Base-by-base conservation (phyloP, 1,140 invertebrate genomes). In the Steinernema feltiae region DNA sequence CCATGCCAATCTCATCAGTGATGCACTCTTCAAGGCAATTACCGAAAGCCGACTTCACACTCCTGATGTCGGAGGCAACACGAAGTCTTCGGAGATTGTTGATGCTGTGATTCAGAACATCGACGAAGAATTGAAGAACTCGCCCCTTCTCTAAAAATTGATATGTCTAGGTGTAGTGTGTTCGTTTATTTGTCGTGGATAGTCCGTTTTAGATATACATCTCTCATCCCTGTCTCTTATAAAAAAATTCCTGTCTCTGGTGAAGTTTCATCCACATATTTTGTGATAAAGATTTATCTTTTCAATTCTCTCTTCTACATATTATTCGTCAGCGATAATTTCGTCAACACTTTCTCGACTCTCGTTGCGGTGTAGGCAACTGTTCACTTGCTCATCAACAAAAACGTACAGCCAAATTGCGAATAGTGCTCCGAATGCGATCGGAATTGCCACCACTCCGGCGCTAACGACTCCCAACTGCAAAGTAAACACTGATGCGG, bases 1-100 rank as follows among this genome's bases (percentile, higher is more conserved):
- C 12, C 83, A 85, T 48, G 83, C 84, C 0, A 76, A 85, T 73
- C 71, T 81, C 30, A 76, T 85, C 30, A 80, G 80, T 12, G 84
- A 85, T 72, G 83, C 84, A 2, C 63, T 85, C 17, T 85, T 75
- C 71, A 78, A 78, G 30, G 76, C 82, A 15, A 46, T 85, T 0
- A 81, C 75, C 15, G 74, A 76, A n/a, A 72, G 82, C 29, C 72
- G 72, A 46, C 69, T 82, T 24, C 84, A 86, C 27, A 85, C 84
- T 2, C 71, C 72, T 0, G 84, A 85, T 75, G 81, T 85, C 53
- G 82, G 78, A 24, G 82, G 83, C 30, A 30, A 63, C 7, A 69
- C 63, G 30, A 72, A 77, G 2, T 69, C 35, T 24, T 77, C 77
- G 24, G 81, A 86, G 18, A 31, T 85, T 17, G 74, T 85, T n/a